These are phyloP conservation scores for Rhegmatorhina hoffmannsi DNA, from an alignment of 2,113 vertebrate genomes.

Conservation along the genomic window DNA sequence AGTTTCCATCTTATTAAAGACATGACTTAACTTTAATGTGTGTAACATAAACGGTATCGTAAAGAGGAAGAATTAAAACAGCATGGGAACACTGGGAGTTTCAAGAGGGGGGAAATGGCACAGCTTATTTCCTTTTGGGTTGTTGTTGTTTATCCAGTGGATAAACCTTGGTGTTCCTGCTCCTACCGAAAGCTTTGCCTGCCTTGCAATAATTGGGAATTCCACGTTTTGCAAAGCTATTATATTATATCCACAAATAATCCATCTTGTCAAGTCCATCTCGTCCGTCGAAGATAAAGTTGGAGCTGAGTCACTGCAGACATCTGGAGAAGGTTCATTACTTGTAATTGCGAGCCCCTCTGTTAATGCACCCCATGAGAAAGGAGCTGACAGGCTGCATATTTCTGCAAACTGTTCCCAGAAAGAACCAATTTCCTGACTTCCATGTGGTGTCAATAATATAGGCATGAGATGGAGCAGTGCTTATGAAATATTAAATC, in stretches of 20 bases:
- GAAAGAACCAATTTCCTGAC: conserved; percentile 93
- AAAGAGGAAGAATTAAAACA: conserved; percentile 79
- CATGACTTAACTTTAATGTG: conserved; percentile 81
- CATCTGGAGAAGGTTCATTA: conserved; percentile 90
- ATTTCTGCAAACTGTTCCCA: conserved; percentile 93
- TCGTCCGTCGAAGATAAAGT: conserved; percentile 72
- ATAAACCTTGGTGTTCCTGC: conserved; percentile 8
- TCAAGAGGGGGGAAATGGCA: conserved; percentile 44
- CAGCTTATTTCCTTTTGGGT: conserved; percentile 57
- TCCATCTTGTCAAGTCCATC: conserved; percentile 80
- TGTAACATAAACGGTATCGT: conserved; percentile 78
- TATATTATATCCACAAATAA: conserved; percentile 74
- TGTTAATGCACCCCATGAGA: conserved; percentile 85
- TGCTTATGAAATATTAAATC: conserved; percentile 98
- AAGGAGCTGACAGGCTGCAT: conserved; percentile 88
- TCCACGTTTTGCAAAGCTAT: conserved; percentile 65
- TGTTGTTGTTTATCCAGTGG: conserved; percentile 59
- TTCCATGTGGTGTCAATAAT: conserved; percentile 98
- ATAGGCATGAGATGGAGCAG: conserved; percentile 86
- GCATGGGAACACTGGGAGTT: conserved; percentile 61
- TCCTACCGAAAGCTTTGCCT: conserved; percentile 38
- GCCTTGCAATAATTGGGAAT: conserved; percentile 66
- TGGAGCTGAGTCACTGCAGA: conserved; percentile 82
- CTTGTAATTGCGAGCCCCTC: conserved; percentile 90
- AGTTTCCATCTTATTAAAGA: conserved; percentile 81